These are phyloP conservation scores for Oryzias sinensis DNA, from an alignment of 2,797 vertebrate genomes.

Conservation along the genomic window DNA sequence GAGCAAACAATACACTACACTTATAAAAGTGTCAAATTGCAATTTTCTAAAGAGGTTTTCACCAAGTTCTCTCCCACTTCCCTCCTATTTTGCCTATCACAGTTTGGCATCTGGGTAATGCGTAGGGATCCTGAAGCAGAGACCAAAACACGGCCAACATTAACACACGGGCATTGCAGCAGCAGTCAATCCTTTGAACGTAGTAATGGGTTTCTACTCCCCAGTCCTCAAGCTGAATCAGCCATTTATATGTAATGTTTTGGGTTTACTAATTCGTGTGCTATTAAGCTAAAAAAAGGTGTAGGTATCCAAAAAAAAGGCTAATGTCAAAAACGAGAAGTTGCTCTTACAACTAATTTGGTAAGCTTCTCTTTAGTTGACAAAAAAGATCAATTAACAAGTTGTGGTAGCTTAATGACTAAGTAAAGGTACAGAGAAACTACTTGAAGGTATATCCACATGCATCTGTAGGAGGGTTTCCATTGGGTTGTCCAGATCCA, in stretches of 20 bases:
- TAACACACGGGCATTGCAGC: not conserved
- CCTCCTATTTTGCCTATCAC: constrained; percentile 7
- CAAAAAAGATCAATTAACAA: no score
- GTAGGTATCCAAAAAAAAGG: no score
- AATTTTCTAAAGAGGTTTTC: not conserved
- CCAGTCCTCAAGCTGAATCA: not conserved
- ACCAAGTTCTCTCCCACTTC: not conserved
- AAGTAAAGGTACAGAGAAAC: no score
- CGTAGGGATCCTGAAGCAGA: constrained; percentile 11
- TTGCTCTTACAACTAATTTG: no score
- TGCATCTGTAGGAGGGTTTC: no score
- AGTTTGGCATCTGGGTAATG: constrained; percentile 4
- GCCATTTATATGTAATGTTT: constrained; percentile 3
- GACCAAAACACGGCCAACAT: constrained; percentile 23
- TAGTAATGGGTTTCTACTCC: not conserved
- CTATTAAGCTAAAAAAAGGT: not conserved
- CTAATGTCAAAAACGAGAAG: no score
- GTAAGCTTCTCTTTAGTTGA: no score
- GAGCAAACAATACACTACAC: constrained; percentile 11
- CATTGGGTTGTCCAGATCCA: no score
- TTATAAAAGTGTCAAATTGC: constrained; percentile 11
- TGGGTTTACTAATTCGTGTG: not conserved
- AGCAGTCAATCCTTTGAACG: constrained; percentile 10
- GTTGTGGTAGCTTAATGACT: no score
- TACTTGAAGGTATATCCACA: no score